Evolutionary conservation across 2,797 vertebrate species (phyloP).

Genomic region (Cirrhinus molitorella): DNA sequence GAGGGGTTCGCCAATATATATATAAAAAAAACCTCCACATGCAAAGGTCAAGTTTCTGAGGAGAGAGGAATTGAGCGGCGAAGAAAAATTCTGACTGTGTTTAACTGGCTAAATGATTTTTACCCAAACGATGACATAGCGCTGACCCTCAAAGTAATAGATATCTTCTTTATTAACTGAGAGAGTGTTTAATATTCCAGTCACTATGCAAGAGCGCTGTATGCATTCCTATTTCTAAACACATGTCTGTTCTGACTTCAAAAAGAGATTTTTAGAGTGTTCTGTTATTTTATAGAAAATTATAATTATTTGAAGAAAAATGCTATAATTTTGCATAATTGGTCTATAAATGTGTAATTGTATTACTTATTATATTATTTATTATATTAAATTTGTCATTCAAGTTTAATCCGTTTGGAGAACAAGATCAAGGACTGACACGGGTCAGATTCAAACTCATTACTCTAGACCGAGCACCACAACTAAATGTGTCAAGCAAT

Average conservation of each 20-base stretch:
- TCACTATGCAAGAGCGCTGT: not conserved
- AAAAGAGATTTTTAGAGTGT: not conserved
- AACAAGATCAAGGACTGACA: not conserved
- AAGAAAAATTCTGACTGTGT: conserved; percentile 25
- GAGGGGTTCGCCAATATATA: conserved; percentile 58
- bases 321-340: not conserved
- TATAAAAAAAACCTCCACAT: conserved; percentile 44
- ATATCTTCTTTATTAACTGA: conserved; percentile 29
- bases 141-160: not conserved
- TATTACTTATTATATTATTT: too few species aligned
- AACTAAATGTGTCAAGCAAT: not conserved
- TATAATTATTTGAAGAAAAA: too few species aligned
- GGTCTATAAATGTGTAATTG: too few species aligned
- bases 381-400: too few species aligned
- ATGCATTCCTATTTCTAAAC: not conserved
- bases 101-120: conserved; percentile 49
- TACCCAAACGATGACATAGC: conserved; percentile 4
- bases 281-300: not conserved
- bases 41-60: conserved; percentile 56
- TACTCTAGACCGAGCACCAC: not conserved
- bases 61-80: conserved; percentile 40
- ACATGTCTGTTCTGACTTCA: not conserved
- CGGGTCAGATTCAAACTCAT: not conserved
- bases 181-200: conserved; percentile 4
- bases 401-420: too few species aligned